Percentiles rank a stretch among this genome's conserved stretches.
phyloP scores from a whole-genome alignment of 2,797 vertebrate species.

The Melanotaenia nigrans region DNA sequence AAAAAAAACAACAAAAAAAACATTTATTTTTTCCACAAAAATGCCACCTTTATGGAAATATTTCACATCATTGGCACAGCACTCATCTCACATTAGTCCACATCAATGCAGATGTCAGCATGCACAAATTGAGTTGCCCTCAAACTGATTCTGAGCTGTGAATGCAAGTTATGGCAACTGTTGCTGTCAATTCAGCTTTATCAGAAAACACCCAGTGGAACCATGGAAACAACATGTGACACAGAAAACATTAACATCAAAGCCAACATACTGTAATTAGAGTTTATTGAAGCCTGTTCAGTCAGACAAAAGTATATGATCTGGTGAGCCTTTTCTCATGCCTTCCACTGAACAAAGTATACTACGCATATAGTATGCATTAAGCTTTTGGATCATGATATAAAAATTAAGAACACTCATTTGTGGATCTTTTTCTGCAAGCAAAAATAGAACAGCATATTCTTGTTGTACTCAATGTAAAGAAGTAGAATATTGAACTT shows the following conservation, averaged over 20 bases:
- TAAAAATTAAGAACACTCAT: slow-evolving; percentile 47
- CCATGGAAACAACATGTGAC: slow-evolving; percentile 79
- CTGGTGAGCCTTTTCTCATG: slow-evolving; percentile 63
- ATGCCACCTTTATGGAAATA: slow-evolving; percentile 74
- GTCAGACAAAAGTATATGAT: slow-evolving; percentile 70
- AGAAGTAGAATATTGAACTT: slow-evolving; percentile 1
- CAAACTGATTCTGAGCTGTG: slow-evolving; percentile 76
- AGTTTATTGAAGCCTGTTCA: slow-evolving; percentile 76
- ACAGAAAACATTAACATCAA: slow-evolving; percentile 71
- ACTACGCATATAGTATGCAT: slow-evolving; percentile 22
- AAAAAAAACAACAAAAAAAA: slow-evolving; percentile 1
- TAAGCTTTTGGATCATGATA: slow-evolving; percentile 46
- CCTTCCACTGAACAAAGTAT: slow-evolving; percentile 57
- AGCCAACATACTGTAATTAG: slow-evolving; percentile 70
- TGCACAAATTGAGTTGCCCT: slow-evolving; percentile 78
- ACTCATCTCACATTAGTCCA: slow-evolving; percentile 79
- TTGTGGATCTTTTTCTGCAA: slow-evolving; percentile 53
- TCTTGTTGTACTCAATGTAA: slow-evolving; percentile 25
- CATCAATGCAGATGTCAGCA: slow-evolving; percentile 80
- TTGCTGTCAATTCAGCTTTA: slow-evolving; percentile 80
- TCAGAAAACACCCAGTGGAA: slow-evolving; percentile 68
- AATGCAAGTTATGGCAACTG: slow-evolving; percentile 78
- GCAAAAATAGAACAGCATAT: slow-evolving; percentile 37
- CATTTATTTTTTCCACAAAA: slow-evolving; percentile 59
- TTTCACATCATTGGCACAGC: slow-evolving; percentile 70